phyloP scores from a whole-genome alignment of 2,113 vertebrate genomes.

The Phocoena sinus region DNA sequence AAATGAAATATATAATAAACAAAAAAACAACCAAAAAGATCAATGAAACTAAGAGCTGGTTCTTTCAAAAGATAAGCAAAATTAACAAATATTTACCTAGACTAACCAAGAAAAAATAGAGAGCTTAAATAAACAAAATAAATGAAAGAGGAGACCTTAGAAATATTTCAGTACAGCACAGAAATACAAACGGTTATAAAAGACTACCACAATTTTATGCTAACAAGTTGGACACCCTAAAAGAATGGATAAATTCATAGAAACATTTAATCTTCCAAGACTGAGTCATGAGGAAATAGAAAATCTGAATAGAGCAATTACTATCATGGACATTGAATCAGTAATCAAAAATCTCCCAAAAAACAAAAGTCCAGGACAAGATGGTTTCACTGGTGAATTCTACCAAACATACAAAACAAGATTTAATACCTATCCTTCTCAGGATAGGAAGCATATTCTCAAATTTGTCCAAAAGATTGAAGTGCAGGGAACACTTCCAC shows the following conservation, averaged over 20 bases:
- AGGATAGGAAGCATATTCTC: too few species aligned
- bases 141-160: background rate
- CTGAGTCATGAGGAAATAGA: background rate
- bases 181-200: background rate
- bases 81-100: background rate
- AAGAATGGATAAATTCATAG: background rate
- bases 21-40: background rate
- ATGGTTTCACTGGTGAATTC: background rate
- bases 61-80: background rate
- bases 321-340: background rate
- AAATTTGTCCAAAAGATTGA: background rate
- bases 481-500: background rate
- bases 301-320: background rate
- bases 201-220: background rate
- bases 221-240: background rate
- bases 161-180: background rate
- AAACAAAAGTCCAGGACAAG: background rate
- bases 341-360: background rate
- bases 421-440: background rate
- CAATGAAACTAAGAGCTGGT: background rate
- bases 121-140: background rate
- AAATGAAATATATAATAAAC: background rate
- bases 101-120: background rate
- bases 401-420: background rate
- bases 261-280: background rate